phyloP scores from a whole-genome alignment of 2,797 vertebrate genomes.

The Sparus aurata region DNA sequence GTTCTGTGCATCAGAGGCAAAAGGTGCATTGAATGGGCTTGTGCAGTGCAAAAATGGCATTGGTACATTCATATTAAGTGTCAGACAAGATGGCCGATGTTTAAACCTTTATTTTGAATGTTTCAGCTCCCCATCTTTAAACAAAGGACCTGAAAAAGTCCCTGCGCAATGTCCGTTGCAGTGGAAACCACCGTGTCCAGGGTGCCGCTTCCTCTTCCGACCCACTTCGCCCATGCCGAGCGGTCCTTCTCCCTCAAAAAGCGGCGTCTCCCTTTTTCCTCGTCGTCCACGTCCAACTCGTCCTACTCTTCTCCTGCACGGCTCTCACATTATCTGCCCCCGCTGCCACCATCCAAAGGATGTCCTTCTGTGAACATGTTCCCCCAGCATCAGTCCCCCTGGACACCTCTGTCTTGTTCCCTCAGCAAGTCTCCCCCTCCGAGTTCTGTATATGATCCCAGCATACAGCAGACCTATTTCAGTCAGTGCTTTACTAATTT shows the following conservation, averaged over 20 bases:
- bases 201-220: conserved; percentile 87
- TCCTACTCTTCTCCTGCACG: conserved; percentile 66
- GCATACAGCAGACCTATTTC: conserved; percentile 88
- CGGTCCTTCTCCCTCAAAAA: conserved; percentile 91
- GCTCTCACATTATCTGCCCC: conserved; percentile 85
- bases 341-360: conserved; percentile 88
- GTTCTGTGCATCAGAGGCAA: neutral
- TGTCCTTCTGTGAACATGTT: conserved; percentile 87
- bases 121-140: conserved; percentile 51
- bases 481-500: conserved; percentile 91
- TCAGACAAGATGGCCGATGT: neutral
- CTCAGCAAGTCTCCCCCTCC: conserved; percentile 81
- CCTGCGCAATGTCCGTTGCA: conserved; percentile 82
- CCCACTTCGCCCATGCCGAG: conserved; percentile 89
- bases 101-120: conserved; percentile 13
- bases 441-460: conserved; percentile 84
- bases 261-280: conserved; percentile 78
- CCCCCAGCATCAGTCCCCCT: conserved; percentile 84
- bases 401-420: conserved; percentile 86
- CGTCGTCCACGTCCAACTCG: conserved; percentile 65
- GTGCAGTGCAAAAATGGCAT: neutral
- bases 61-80: neutral
- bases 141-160: conserved; percentile 34
- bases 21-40: neutral
- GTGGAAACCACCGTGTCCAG: conserved; percentile 79